These are phyloP conservation scores for Schizopygopsis pylzovi DNA, from an alignment of 2,797 vertebrate genomes.

Conservation along the genomic window DNA sequence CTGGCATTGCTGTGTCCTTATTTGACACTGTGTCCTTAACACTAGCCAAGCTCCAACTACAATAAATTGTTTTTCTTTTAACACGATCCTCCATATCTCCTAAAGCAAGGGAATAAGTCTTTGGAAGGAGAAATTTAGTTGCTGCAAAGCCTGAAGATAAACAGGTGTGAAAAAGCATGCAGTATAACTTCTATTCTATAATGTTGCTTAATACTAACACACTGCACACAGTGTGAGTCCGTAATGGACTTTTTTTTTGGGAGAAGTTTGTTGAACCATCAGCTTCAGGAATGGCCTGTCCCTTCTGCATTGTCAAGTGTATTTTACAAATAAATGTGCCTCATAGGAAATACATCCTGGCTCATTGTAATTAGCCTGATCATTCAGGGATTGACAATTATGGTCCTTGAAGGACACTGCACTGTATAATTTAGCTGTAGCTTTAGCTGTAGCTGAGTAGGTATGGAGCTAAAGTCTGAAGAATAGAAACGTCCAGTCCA, in stretches of 20 bases:
- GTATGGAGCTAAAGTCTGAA: background rate
- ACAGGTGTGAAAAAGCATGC: slow-evolving; percentile 26
- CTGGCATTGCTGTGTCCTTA: slow-evolving; percentile 3
- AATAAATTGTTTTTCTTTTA: slow-evolving; percentile 16
- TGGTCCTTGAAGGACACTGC: background rate
- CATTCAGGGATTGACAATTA: background rate
- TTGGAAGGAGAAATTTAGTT: background rate
- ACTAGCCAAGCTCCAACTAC: background rate
- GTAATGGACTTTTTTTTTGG: background rate
- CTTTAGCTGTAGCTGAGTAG: background rate
- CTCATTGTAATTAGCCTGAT: background rate
- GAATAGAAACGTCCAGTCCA: background rate
- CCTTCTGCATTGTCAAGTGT: background rate
- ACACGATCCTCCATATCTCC: background rate
- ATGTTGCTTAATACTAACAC: slow-evolving; percentile 3
- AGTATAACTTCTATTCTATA: slow-evolving; percentile 2
- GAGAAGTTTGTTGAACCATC: slow-evolving; percentile 3
- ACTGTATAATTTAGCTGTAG: background rate
- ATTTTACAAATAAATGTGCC: slow-evolving; percentile 11
- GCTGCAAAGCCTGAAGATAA: slow-evolving; percentile 17
- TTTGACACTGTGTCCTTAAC: background rate
- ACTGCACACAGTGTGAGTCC: slow-evolving; percentile 9
- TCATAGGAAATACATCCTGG: background rate
- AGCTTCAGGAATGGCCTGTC: background rate
- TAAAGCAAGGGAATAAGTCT: background rate